Percentiles rank a stretch among this genome's conserved stretches.
Conservation (phyloP, 2,797 vertebrate species). For the Eulemur rubriventer region DNA sequence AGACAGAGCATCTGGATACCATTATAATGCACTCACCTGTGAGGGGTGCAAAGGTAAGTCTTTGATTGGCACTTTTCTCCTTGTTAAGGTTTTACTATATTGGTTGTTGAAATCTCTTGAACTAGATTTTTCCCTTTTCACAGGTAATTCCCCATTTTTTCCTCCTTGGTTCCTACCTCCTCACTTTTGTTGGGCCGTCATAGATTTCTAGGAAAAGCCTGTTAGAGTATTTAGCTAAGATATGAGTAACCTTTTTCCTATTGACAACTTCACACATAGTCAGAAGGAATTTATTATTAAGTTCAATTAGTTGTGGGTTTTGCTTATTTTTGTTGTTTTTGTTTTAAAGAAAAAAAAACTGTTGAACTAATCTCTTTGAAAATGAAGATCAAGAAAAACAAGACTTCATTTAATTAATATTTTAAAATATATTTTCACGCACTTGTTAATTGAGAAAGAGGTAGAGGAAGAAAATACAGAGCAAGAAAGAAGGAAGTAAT, state of each 20-base stretch:
- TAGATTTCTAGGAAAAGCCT: background rate
- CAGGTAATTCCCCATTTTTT: background rate
- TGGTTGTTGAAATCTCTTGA: background rate
- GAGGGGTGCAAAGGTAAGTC: slow-evolving; percentile 98
- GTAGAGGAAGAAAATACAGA: background rate
- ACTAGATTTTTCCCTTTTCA: background rate
- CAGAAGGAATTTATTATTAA: background rate
- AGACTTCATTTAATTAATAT: background rate
- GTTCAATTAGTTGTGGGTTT: background rate
- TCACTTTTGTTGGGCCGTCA: background rate
- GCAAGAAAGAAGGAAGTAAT: background rate
- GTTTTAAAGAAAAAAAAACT: background rate
- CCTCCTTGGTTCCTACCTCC: background rate
- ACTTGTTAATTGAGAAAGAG: background rate
- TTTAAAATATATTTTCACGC: background rate
- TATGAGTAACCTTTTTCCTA: background rate
- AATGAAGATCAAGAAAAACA: slow-evolving; percentile 5
- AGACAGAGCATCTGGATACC: slow-evolving; percentile 98
- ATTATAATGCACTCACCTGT: slow-evolving; percentile 98
- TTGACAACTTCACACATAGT: background rate
- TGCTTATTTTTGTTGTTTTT: background rate
- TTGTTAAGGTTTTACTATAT: background rate
- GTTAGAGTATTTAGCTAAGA: background rate
- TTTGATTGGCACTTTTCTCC: background rate
- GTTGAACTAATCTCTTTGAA: background rate